These are phyloP conservation scores for Arion vulgaris DNA, from an alignment of 1,140 invertebrate species.

Conservation along the genomic window DNA sequence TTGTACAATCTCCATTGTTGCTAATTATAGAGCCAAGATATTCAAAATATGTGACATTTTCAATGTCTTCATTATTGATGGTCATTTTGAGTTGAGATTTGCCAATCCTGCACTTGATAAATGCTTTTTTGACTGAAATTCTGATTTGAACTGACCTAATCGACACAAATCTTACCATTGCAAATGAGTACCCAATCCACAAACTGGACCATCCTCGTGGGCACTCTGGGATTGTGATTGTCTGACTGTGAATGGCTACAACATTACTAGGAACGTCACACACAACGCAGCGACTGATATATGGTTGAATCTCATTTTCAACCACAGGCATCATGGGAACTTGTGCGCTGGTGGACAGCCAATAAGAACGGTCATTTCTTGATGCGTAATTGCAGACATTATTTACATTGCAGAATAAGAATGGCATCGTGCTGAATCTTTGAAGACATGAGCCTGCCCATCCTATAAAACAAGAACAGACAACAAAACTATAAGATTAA, in stretches of 20 bases:
- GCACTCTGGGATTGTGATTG: conserved; percentile 88
- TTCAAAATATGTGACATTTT: too few relatives aligned
- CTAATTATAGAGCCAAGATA: too few relatives aligned
- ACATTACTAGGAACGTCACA: conserved; percentile 92
- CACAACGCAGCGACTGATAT: conserved; percentile 92
- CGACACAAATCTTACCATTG: conserved; percentile 83
- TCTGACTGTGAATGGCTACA: conserved; percentile 86
- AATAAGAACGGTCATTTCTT: conserved; percentile 96
- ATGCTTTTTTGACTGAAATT: too few relatives aligned
- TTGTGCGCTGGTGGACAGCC: conserved; percentile 92
- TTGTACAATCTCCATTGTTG: too few relatives aligned
- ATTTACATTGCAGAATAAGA: conserved; percentile 96
- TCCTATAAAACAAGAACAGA: conserved; percentile 67
- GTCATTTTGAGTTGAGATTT: too few relatives aligned
- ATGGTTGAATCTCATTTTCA: conserved; percentile 85
- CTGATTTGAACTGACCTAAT: too few relatives aligned
- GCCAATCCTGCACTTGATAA: too few relatives aligned
- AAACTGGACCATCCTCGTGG: conserved; percentile 90
- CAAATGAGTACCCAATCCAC: conserved; percentile 98
- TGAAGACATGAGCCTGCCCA: conserved; percentile 90
- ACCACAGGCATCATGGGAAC: conserved; percentile 90
- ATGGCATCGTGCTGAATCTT: conserved; percentile 97
- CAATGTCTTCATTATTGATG: too few relatives aligned
- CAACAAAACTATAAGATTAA: too few relatives aligned
- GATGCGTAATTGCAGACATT: conserved; percentile 97